Base-by-base conservation (phyloP, 2,113 vertebrate genomes). In the Argyrosomus japonicus region DNA sequence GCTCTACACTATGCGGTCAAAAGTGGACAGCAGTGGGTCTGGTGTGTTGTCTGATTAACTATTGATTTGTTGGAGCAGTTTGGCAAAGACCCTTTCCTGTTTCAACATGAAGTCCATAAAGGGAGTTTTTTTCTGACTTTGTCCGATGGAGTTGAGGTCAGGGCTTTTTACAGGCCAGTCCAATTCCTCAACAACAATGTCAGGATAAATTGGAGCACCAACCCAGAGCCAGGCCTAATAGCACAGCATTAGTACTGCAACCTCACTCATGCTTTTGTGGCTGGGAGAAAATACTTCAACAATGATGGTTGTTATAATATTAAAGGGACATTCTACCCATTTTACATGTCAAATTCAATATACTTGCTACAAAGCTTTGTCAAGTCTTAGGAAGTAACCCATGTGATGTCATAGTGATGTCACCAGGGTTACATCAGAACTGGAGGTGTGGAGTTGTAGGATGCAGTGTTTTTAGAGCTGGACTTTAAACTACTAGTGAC, bases 261-360 rank as follows among this genome's bases (percentile, higher is more conserved):
- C 36, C 36, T 40, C 7, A 70, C 72, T 82, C 45, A 83, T 75
- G 58, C 65, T 80, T 68, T 54, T 67, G 57, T 64, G 25, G 65
- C 65, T 54, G 58, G 65, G 70, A 69, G 62, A 13, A 70, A 65
- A 78, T 83, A 54, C 69, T 70, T 72, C 9, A 40, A 40, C 60
- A 19, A 32, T 40, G 36, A 32, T 40, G 36, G 36, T 40, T 40
- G 36, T 40, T 8, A 8, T 40, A 9, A 40, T 40, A 8, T 9
- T 40, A 40, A 8, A 40, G 36, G 36, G 36, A 40, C 7, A 40
- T 9, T 36, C 36, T 36, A 8, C 64, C 60, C 40, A 71, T 62
- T 29, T 50, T 45, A 40, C 58, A 23, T 23, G 53, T 23, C 21
- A 56, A 19, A 56, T 10, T 56, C 53, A 56, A 23, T 23, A 23